Base-by-base conservation (phyloP, 2,888 invertebrate species). In the Drosophila meridionalis region DNA sequence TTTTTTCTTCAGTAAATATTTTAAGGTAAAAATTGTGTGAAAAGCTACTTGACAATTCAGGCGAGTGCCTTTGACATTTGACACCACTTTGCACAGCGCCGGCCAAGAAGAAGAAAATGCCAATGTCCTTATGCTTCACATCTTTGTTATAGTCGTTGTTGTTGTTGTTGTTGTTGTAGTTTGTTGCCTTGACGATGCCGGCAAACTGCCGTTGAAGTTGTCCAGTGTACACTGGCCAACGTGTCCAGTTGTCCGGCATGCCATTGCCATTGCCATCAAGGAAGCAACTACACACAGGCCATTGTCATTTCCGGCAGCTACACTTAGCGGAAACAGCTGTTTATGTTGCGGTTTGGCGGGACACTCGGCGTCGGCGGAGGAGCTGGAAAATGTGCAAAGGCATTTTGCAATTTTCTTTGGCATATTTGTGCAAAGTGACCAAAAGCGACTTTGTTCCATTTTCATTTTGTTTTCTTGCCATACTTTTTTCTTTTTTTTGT, bases 321-420 rank as follows among this genome's bases (percentile, higher is more conserved):
- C 77, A 85, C 88, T 89, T 87, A 89, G 83, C 83, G 86, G 90
- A 89, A 89, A 83, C 86, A 89, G 86, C 86, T 89, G 86, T 80
- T 88, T 80, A 87, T 82, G 78, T 73, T 80, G 80, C 60, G 84
- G 78, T 47, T 65, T 61, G 73, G 64, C 2, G 38, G 48, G 38
- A 38, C 38, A 30, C 36, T 28, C 1, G 20, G 20, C 20, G 20
- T 20, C 20, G 20, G 20, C 20, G 45, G 45, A 47, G 45, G 26
- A 28, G 3, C 45, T 56, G 56, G n/a, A 83, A 70, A 85, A 78
- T 80, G 72, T 69, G 62, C 60, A 69, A 80, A 72, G 78, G 67
- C 43, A 74, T 86, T 80, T 79, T 75, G 72, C 85, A 68, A 73
- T 87, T 89, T 85, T 76, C 74, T 50, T 68, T 66, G 48, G 65